Conservation (phyloP, 2,888 invertebrate genomes). For the Dasysyrphus tricinctus region DNA sequence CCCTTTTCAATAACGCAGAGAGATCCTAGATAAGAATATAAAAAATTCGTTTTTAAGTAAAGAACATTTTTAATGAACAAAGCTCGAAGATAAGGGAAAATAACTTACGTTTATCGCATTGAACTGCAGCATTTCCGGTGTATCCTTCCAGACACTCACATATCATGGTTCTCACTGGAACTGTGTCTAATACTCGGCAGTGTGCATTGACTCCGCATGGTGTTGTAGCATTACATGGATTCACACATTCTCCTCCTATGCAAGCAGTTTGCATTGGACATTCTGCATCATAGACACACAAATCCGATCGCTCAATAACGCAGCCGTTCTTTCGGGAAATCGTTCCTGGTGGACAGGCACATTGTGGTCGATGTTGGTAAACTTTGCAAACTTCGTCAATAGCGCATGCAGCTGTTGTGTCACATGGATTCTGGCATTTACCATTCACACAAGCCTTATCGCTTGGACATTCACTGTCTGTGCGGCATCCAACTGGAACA, state of each 20-base stretch:
- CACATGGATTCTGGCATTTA: conserved; percentile 91
- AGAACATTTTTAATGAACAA: neutral
- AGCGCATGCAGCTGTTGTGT: conserved; percentile 87
- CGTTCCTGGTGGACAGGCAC: conserved; percentile 91
- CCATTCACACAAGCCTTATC: conserved; percentile 92
- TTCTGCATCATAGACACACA: conserved; percentile 91
- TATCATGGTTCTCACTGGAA: conserved; percentile 93
- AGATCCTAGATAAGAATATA: conserved; percentile 83
- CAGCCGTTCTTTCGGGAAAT: conserved; percentile 87
- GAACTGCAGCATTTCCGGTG: conserved; percentile 93
- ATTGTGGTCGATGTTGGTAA: conserved; percentile 90
- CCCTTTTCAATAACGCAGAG: conserved; percentile 88
- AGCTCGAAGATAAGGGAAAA: neutral
- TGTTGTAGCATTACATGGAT: conserved; percentile 91
- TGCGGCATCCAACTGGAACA: conserved; percentile 90
- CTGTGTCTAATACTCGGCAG: conserved; percentile 91
- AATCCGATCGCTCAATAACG: conserved; percentile 85
- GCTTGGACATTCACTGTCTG: conserved; percentile 91
- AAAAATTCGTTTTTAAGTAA: conserved; percentile 20
- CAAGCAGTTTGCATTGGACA: conserved; percentile 94
- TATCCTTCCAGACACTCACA: conserved; percentile 94
- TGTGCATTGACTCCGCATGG: conserved; percentile 93
- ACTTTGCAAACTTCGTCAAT: conserved; percentile 90
- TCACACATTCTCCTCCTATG: conserved; percentile 91
- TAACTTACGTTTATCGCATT: conserved; percentile 91